Evolutionary conservation across 2,888 invertebrate genomes (phyloP).

Genomic region (Aphrophora alni): DNA sequence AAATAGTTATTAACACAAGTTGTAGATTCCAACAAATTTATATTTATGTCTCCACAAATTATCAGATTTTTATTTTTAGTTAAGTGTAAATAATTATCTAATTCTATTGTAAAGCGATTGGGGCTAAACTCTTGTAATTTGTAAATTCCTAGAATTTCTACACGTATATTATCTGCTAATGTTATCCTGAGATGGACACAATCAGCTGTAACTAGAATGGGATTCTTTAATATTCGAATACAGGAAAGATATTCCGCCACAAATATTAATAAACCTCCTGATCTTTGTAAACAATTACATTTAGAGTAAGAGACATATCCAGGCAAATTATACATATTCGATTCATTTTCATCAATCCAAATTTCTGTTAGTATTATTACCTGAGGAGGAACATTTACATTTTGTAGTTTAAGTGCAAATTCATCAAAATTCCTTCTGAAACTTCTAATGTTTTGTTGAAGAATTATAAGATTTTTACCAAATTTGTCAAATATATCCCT

Average conservation of each 20-base stretch:
- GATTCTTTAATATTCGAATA: not conserved
- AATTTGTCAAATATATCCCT: not conserved
- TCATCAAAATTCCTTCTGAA: not conserved
- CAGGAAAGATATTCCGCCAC: not conserved
- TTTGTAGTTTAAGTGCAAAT: not conserved
- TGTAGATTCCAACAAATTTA: not conserved
- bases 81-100: constrained; percentile 11
- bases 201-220: not conserved
- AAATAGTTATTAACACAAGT: constrained; percentile 1
- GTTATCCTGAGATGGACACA: constrained; percentile 11
- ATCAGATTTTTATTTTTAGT: constrained; percentile 9
- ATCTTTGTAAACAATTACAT: not conserved
- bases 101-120: not conserved
- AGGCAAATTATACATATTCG: constrained; percentile 1
- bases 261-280: not conserved
- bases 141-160: constrained; percentile 1
- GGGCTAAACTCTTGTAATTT: not conserved
- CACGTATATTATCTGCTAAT: not conserved
- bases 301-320: constrained; percentile 7
- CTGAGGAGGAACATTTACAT: not conserved
- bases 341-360: not conserved
- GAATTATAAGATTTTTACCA: not conserved
- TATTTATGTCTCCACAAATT: constrained; percentile 8
- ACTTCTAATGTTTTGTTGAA: not conserved
- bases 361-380: not conserved